Conservation (phyloP, 2,888 invertebrate species). For the Antitype chi region DNA sequence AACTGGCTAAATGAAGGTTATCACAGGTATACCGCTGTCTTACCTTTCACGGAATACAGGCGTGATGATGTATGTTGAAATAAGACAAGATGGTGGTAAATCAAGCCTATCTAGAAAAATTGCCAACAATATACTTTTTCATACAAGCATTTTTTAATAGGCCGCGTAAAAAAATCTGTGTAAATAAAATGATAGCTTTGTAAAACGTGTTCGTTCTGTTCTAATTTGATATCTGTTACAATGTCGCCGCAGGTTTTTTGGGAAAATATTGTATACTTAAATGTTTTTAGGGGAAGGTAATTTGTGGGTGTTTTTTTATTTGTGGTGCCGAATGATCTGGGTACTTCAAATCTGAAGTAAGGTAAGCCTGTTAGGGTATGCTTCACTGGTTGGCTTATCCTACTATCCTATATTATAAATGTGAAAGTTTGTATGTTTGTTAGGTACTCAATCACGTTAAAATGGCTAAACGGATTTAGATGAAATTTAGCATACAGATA, state of each 20-base stretch:
- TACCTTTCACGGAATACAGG: not conserved
- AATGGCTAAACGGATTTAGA: too few relatives aligned
- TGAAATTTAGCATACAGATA: too few relatives aligned
- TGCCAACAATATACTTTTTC: not conserved
- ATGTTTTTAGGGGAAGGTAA: conserved; percentile 26
- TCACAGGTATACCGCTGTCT: not conserved
- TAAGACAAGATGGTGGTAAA: not conserved
- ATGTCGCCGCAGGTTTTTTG: conserved; percentile 7
- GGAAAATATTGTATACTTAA: conserved; percentile 27
- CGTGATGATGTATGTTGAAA: not conserved
- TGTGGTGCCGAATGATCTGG: conserved; percentile 25
- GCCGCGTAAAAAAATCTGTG: conserved; percentile 9
- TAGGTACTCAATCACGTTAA: too few relatives aligned
- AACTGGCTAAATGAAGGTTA: not conserved
- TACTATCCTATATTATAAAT: too few relatives aligned
- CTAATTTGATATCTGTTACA: conserved; percentile 31
- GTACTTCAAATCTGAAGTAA: not conserved
- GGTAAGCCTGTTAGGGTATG: not conserved
- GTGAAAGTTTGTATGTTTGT: too few relatives aligned
- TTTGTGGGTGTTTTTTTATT: conserved; percentile 8
- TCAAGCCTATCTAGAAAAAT: not conserved
- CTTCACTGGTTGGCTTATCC: not conserved
- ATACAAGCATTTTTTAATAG: conserved; percentile 10
- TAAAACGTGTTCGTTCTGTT: conserved; percentile 26
- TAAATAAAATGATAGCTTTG: conserved; percentile 37